A percentile compares a stretch with the other conserved stretches of the same genome.
Conservation (phyloP, 2,113 vertebrate species). For the Brachyhypopomus occidentalis region DNA sequence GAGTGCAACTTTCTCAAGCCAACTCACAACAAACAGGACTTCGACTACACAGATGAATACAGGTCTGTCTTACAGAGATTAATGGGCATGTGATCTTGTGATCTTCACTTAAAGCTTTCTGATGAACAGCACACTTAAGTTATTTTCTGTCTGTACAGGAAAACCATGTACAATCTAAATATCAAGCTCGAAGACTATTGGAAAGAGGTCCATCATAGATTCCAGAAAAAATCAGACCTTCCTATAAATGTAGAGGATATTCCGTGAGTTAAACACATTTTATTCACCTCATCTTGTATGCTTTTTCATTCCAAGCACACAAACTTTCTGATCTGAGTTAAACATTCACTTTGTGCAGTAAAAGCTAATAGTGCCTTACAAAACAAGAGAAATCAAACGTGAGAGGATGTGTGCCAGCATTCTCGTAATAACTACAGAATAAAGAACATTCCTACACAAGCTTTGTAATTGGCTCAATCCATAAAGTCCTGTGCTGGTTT, state of each 20-base stretch:
- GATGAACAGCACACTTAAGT: neutral
- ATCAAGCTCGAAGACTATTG: slow-evolving; percentile 92
- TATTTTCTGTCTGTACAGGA: slow-evolving; percentile 68
- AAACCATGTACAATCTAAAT: slow-evolving; percentile 82
- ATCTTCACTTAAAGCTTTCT: neutral
- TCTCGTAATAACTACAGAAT: too few relatives aligned
- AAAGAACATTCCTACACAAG: too few relatives aligned
- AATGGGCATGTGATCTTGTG: neutral
- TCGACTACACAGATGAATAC: slow-evolving; percentile 92
- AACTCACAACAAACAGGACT: slow-evolving; percentile 97
- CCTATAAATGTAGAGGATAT: slow-evolving; percentile 81
- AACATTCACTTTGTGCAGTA: too few relatives aligned
- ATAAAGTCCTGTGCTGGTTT: too few relatives aligned
- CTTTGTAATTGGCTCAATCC: too few relatives aligned
- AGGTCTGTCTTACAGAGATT: slow-evolving; percentile 73
- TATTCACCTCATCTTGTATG: too few relatives aligned
- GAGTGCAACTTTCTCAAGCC: slow-evolving; percentile 93
- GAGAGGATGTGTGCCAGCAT: too few relatives aligned
- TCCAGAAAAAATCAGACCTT: slow-evolving; percentile 68
- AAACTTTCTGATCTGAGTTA: too few relatives aligned
- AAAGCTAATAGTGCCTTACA: too few relatives aligned
- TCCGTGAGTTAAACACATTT: slow-evolving; percentile 74
- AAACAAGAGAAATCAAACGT: too few relatives aligned
- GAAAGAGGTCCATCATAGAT: slow-evolving; percentile 83
- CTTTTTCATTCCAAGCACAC: neutral